Evolutionary conservation across 2,888 invertebrate species (phyloP).

Genomic region (Ormia ochracea): DNA sequence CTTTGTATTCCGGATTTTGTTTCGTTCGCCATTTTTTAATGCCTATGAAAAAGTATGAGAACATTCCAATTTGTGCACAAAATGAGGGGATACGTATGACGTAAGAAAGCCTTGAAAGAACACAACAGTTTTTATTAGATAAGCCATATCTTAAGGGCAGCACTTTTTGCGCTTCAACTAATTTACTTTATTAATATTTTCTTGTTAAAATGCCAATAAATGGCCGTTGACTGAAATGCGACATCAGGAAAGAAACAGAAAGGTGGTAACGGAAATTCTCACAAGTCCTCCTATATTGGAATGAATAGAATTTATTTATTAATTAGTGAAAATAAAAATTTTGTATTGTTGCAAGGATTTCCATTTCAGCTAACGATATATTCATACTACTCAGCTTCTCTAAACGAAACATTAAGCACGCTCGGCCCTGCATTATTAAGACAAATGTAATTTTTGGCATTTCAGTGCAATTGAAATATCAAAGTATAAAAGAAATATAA

Average conservation of each 20-base stretch:
- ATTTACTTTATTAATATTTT: not conserved
- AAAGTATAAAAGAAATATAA: too few species aligned
- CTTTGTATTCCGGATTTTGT: not conserved
- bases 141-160: not conserved
- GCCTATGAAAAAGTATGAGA: not conserved
- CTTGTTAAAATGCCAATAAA: not conserved
- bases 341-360: too few species aligned
- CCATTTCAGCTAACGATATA: too few species aligned
- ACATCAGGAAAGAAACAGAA: too few species aligned
- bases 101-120: constrained; percentile 13
- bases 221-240: too few species aligned
- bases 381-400: too few species aligned
- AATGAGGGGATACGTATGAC: not conserved
- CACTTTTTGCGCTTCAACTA: not conserved
- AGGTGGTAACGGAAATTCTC: not conserved
- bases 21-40: not conserved
- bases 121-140: not conserved
- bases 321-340: too few species aligned
- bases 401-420: too few species aligned
- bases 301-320: too few species aligned
- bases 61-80: not conserved
- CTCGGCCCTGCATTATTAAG: too few species aligned
- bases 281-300: not conserved
- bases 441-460: too few species aligned
- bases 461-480: too few species aligned